Conservation (phyloP, 2,113 vertebrate species). For the Daboia siamensis region DNA sequence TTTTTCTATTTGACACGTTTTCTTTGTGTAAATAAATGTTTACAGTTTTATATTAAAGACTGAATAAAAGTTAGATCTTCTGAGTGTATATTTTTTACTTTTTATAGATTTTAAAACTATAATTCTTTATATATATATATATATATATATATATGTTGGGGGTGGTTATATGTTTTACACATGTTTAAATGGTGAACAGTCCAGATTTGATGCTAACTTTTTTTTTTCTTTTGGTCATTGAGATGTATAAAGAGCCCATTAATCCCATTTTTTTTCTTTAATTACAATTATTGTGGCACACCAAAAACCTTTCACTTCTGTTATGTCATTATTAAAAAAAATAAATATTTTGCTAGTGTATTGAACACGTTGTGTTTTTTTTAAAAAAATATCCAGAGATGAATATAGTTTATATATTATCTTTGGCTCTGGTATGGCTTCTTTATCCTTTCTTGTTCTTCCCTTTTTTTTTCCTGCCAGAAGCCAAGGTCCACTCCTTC, state of each 20-base stretch:
- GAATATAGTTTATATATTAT: conserved; percentile 5
- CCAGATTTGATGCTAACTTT: conserved; percentile 73
- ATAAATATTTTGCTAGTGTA: conserved; percentile 86
- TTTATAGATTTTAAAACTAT: conserved; percentile 85
- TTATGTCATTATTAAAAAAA: conserved; percentile 76
- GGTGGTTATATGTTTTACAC: conserved; percentile 74
- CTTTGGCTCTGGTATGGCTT: not conserved
- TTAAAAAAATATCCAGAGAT: conserved; percentile 12
- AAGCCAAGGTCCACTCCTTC: not conserved
- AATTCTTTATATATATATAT: conserved; percentile 81
- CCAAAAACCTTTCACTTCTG: conserved; percentile 79
- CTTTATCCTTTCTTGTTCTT: not conserved
- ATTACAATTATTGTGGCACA: conserved; percentile 75
- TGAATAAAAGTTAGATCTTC: conserved; percentile 79
- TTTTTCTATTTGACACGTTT: conserved; percentile 75
- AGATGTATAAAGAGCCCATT: conserved; percentile 75
- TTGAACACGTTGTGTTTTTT: conserved; percentile 57
- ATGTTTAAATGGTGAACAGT: conserved; percentile 73
- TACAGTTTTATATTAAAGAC: conserved; percentile 85
- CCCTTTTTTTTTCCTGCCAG: not conserved
- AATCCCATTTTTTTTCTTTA: conserved; percentile 73
- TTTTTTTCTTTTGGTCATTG: conserved; percentile 65
- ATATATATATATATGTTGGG: conserved; percentile 74
- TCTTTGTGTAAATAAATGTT: conserved; percentile 87
- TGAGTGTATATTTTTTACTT: conserved; percentile 89